A percentile compares a stretch with the other conserved stretches of the same genome.
These are phyloP conservation scores for Hippoglossus hippoglossus DNA, from an alignment of 2,797 vertebrate species.

Conservation along the genomic window DNA sequence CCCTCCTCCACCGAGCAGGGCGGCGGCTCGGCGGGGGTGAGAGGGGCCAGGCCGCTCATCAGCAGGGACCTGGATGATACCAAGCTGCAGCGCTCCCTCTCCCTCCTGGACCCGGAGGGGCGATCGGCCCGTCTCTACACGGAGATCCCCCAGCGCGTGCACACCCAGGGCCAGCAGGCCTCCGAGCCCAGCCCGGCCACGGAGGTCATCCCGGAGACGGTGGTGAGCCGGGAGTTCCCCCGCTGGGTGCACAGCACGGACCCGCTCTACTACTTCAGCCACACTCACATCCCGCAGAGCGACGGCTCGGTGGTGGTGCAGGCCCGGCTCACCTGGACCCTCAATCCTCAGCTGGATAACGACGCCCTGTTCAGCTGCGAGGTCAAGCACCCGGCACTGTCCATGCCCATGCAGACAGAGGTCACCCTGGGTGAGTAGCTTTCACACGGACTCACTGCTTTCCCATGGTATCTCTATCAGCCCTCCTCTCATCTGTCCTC, in stretches of 20 bases:
- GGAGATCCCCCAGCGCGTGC: conserved; percentile 76
- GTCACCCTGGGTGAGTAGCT: conserved; percentile 91
- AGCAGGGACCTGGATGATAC: conserved; percentile 95
- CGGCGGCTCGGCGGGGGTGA: conserved; percentile 79
- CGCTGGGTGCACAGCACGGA: conserved; percentile 95
- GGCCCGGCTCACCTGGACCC: conserved; percentile 96
- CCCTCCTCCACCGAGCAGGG: conserved; percentile 78
- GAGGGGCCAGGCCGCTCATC: conserved; percentile 87
- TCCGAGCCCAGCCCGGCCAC: conserved; percentile 86
- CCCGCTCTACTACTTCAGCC: conserved; percentile 93
- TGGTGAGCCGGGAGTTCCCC: conserved; percentile 96
- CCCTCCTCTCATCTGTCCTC: too few relatives aligned
- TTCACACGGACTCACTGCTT: conserved; percentile 4
- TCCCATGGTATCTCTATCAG: conserved; percentile 21
- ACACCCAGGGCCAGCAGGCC: conserved; percentile 80
- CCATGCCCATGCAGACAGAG: conserved; percentile 98
- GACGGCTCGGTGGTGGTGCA: conserved; percentile 96
- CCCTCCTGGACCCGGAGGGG: conserved; percentile 86
- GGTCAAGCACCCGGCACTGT: conserved; percentile 96
- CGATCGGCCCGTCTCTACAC: conserved; percentile 83
- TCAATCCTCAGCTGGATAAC: conserved; percentile 97
- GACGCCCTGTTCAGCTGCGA: conserved; percentile 98
- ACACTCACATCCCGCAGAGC: conserved; percentile 90
- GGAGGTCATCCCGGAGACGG: conserved; percentile 93
- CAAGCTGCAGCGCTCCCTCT: conserved; percentile 92